Conservation (phyloP, 2,113 vertebrate species). For the Gymnobelideus leadbeateri region DNA sequence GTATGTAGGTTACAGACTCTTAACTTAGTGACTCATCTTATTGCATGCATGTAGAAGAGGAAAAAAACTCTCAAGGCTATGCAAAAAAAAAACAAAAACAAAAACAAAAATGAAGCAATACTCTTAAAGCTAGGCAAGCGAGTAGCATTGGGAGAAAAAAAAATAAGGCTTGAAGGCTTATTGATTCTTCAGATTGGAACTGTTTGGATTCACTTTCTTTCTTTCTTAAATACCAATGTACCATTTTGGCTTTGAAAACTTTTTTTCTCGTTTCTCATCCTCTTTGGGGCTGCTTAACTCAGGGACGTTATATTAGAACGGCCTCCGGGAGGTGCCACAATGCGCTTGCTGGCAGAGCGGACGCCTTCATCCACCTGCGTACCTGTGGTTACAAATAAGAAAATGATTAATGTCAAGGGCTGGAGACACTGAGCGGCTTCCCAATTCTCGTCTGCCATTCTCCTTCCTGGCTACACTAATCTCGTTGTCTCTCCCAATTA, state of each 20-base stretch:
- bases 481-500: background rate
- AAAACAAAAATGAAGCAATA: constrained; percentile 89
- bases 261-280: constrained; percentile 80
- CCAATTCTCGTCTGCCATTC: background rate
- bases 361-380: constrained; percentile 87
- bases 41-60: constrained; percentile 86
- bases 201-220: constrained; percentile 85
- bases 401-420: background rate
- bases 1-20: constrained; percentile 77
- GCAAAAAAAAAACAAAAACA: constrained; percentile 90
- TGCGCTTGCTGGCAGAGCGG: constrained; percentile 95
- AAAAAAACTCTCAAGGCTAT: constrained; percentile 84
- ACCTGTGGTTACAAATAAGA: constrained; percentile 74
- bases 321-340: constrained; percentile 95
- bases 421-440: background rate
- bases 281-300: constrained; percentile 87
- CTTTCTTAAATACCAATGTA: constrained; percentile 85
- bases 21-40: constrained; percentile 83
- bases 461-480: no score
- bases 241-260: constrained; percentile 87
- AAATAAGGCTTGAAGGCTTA: constrained; percentile 96
- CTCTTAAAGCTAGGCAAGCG: constrained; percentile 90
- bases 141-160: constrained; percentile 89
- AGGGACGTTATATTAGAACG: constrained; percentile 99
- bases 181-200: constrained; percentile 86